Evolutionary conservation across 2,888 invertebrate genomes (phyloP).

Genomic region (Desoria tigrina): DNA sequence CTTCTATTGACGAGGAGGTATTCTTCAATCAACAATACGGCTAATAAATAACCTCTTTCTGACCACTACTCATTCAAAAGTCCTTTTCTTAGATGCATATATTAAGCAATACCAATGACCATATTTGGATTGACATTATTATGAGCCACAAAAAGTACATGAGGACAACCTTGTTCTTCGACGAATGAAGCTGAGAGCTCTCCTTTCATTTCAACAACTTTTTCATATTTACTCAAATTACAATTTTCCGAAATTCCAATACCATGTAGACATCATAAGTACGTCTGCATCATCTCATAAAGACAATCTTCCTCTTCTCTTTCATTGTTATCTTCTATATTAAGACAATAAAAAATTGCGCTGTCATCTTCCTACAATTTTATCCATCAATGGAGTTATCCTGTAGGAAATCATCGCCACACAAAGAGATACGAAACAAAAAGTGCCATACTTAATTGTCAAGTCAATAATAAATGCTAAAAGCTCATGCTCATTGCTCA

Average conservation of each 20-base stretch:
- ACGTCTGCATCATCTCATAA: background rate
- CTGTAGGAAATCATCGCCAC: constrained; percentile 1
- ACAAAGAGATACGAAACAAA: constrained; percentile 14
- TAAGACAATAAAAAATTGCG: too few species aligned
- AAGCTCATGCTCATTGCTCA: too few species aligned
- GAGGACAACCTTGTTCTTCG: background rate
- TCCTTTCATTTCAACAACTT: background rate
- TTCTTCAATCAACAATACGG: background rate
- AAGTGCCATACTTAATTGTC: background rate
- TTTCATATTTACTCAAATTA: background rate
- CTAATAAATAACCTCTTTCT: background rate
- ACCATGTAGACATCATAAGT: background rate
- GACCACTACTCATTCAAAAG: background rate
- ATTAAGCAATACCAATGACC: constrained; percentile 20
- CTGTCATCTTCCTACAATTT: too few species aligned
- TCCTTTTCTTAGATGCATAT: constrained; percentile 6
- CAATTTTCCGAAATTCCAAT: too few species aligned
- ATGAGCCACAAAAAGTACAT: constrained; percentile 1
- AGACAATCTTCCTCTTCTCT: too few species aligned
- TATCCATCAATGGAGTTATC: too few species aligned
- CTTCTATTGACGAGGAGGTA: background rate
- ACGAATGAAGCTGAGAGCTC: too few species aligned
- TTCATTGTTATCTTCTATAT: too few species aligned
- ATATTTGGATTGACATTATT: constrained; percentile 16
- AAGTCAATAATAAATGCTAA: too few species aligned